Evolutionary conservation across 2,888 invertebrate genomes (phyloP), one percentile per base, ranked within the genome.

Genomic region (Drosophila dives): DNA sequence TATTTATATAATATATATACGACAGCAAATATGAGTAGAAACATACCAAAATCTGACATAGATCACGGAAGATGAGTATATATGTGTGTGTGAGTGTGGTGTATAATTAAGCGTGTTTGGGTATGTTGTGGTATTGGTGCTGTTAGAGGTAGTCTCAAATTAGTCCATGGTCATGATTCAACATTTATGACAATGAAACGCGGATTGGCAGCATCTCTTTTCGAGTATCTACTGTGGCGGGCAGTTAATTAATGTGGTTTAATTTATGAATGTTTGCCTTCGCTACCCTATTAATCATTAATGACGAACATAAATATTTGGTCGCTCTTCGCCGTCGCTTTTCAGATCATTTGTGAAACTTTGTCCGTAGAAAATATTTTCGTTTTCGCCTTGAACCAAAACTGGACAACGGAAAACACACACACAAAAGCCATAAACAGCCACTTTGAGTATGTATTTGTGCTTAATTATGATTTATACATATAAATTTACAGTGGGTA

Each of bases 391-490:
- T 26, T 26, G 34, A 64, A 54, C 74, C 60, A 66, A 58, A 74
- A 75, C 71, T 81, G 81, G 75, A 70, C 81, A 74, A 29, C 64
- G 72, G n/a, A 53, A 20, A 50, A 60, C 49, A 60, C 51, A 68
- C 64, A 59, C 51, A 68, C 60, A 59, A 59, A 48, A 33, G 66
- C 62, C 49, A 49, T 58, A 63, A 58, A 63, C 70, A 70, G 59
- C 33, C 70, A 64, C 58, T 59, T 59, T 55, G 56, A 59, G 66
- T 75, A 59, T 76, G 66, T 78, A 72, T 81, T 79, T 81, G 81
- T 78, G 68, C 83, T 79, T 83, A 83, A 83, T 83, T 83, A 83
- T 83, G 83, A 83, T 83, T 83, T 83, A 83, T 83, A 81, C 69
- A 82, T 71, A 29, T 29, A 29, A 29, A 29, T 42, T 51, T 64